Conservation (phyloP, 1,140 invertebrate species). For the Drosophila repletoides region DNA sequence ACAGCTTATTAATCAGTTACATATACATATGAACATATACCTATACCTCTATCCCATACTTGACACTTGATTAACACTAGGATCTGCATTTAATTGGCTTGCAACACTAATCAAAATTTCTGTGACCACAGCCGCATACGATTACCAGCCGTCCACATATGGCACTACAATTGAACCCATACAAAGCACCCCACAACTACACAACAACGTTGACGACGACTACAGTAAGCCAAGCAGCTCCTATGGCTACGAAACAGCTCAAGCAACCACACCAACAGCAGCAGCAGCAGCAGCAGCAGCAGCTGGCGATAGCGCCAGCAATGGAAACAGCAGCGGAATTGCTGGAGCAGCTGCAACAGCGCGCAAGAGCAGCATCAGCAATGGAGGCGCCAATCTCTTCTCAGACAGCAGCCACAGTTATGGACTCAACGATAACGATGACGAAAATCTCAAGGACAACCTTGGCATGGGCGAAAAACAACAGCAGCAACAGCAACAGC, state of each 20-base stretch:
- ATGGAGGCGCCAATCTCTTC: slow-evolving; percentile 26
- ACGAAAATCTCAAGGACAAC: slow-evolving; percentile 82
- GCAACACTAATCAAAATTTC: slow-evolving; percentile 66
- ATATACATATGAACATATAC: slow-evolving; percentile 14
- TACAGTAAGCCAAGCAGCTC: slow-evolving; percentile 42
- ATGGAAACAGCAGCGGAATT: slow-evolving; percentile 13
- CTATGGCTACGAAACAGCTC: slow-evolving; percentile 45
- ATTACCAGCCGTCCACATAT: slow-evolving; percentile 81
- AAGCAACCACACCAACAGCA: slow-evolving; percentile 1
- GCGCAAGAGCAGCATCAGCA: slow-evolving; percentile 56
- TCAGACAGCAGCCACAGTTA: slow-evolving; percentile 45
- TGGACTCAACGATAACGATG: slow-evolving; percentile 78
- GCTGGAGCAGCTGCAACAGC: slow-evolving; percentile 30
- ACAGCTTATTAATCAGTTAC: background rate
- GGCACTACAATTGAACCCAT: slow-evolving; percentile 74
- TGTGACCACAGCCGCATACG: slow-evolving; percentile 76
- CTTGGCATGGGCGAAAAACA: slow-evolving; percentile 79
- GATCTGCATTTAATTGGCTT: slow-evolving; percentile 44
- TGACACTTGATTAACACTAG: slow-evolving; percentile 9
- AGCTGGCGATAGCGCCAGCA: slow-evolving; percentile 16
- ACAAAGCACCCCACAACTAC: slow-evolving; percentile 70
- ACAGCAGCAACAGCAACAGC: slow-evolving; percentile 48
- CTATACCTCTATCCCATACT: background rate
- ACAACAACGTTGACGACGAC: slow-evolving; percentile 60
- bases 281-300: slow-evolving; percentile 15